Percentiles rank a stretch among this genome's conserved stretches.
Conservation (phyloP, 2,113 vertebrate genomes). For the Ctenodactylus gundi region DNA sequence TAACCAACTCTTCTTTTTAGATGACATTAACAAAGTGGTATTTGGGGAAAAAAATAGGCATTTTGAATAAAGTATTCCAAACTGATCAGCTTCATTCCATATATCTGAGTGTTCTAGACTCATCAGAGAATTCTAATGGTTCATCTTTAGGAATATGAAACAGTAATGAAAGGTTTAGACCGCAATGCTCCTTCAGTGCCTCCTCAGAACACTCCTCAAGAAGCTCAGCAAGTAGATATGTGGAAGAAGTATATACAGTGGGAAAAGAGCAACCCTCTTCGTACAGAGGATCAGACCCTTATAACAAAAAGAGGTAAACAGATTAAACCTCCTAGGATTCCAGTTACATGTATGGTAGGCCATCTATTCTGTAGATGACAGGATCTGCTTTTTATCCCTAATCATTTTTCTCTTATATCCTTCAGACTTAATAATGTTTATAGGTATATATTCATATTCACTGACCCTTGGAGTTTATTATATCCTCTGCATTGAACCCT, state of each 20-base stretch:
- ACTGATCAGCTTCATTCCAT: neutral
- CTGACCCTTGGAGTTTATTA: constrained; percentile 17
- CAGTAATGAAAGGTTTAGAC: constrained; percentile 98
- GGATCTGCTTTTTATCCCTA: neutral
- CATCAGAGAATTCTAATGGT: constrained; percentile 26
- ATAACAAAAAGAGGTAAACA: constrained; percentile 97
- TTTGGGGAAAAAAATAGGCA: neutral
- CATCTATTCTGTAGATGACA: neutral
- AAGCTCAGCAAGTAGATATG: constrained; percentile 99
- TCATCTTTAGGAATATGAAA: constrained; percentile 94
- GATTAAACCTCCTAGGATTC: neutral
- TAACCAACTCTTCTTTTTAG: constrained; percentile 10
- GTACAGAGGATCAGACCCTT: constrained; percentile 98
- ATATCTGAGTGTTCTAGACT: neutral
- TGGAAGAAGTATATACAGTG: constrained; percentile 99
- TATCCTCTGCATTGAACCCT: neutral
- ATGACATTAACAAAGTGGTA: constrained; percentile 42
- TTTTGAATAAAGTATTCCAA: constrained; percentile 44
- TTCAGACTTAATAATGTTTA: constrained; percentile 34
- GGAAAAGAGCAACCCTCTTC: constrained; percentile 98
- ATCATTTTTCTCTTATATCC: neutral
- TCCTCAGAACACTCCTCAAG: constrained; percentile 97
- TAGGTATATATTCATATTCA: constrained; percentile 1
- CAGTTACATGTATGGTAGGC: neutral
- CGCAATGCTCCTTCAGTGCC: constrained; percentile 98